Base-by-base conservation (phyloP, 1,140 invertebrate genomes). In the Campoletis sonorensis region DNA sequence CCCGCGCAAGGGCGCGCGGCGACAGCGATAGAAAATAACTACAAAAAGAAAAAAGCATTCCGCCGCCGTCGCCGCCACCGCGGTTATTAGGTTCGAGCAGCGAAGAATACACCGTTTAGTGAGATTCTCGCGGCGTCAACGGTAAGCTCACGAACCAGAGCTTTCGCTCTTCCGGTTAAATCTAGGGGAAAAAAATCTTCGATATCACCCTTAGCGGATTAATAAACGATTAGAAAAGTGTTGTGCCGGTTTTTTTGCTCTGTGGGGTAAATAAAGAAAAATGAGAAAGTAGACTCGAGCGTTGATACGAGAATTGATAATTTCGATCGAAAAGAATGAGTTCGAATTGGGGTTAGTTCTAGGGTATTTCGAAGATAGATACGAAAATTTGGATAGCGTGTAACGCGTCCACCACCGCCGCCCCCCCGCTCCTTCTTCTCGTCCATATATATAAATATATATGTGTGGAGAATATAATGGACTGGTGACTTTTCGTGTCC, bases 401-500 rank as follows among this genome's bases (percentile, higher is more conserved):
- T n/a, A n/a, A n/a, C n/a, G n/a, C n/a, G n/a, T n/a, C n/a, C n/a
- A n/a, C n/a, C n/a, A n/a, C n/a, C n/a, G n/a, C n/a, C n/a, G n/a
- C n/a, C 4, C n/a, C 18, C 4, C 18, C 23, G n/a, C 51, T 18
- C 21, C 8, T 76, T 16, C 45, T 37, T 51, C n/a, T n/a, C n/a
- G n/a, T n/a, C n/a, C n/a, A n/a, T 61, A n/a, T 77, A 30, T 16
- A 30, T 15, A 8, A 5, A 72, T 72, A 49, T 72, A 72, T 40
- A 72, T 23, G 33, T 23, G 45, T 21, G 37, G 1, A 27, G 37
- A n/a, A 71, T 15, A 72, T 21, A 49, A 40, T n/a, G 67, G 45
- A 40, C 80, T 85, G 81, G 84, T 80, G 77, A 84, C 82, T 84
- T 88, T 85, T 86, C 58, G 81, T 70, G 79, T 45, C 76, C 70